Conservation (phyloP, 2,888 invertebrate genomes). For the Archaeoteleia sp. region DNA sequence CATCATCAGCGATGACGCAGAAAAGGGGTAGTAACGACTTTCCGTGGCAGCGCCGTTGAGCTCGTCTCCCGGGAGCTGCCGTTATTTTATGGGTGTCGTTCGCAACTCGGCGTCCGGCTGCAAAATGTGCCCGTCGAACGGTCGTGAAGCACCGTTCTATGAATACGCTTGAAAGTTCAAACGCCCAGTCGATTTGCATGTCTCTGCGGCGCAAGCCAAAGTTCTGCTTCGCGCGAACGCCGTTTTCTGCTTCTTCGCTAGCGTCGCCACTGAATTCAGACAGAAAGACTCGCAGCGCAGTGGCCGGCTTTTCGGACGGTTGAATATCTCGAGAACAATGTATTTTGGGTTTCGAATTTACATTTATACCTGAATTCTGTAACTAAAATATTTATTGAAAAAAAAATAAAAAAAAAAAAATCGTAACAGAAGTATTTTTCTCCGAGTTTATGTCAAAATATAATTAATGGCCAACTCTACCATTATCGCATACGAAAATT, state of each 20-base stretch:
- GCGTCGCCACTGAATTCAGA: slow-evolving; percentile 37
- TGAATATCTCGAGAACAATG: neutral
- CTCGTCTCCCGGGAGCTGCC: slow-evolving; percentile 53
- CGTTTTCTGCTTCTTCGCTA: slow-evolving; percentile 37
- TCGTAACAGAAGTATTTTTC: too few species aligned
- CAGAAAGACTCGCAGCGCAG: neutral
- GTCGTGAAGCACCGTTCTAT: slow-evolving; percentile 55
- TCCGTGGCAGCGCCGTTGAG: slow-evolving; percentile 6
- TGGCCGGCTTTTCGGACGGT: neutral
- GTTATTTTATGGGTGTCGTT: slow-evolving; percentile 61
- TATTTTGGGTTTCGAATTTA: too few species aligned
- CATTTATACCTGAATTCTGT: too few species aligned
- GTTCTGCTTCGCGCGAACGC: slow-evolving; percentile 41
- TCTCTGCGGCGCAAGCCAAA: slow-evolving; percentile 31
- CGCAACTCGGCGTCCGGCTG: slow-evolving; percentile 54
- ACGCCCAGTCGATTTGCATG: slow-evolving; percentile 62
- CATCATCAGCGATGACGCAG: slow-evolving; percentile 16
- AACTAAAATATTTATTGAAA: too few species aligned
- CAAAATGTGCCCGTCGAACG: slow-evolving; percentile 47
- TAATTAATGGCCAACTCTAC: too few species aligned
- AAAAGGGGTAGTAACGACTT: slow-evolving; percentile 24
- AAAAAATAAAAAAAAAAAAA: too few species aligned
- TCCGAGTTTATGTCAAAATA: too few species aligned
- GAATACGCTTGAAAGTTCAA: slow-evolving; percentile 66
- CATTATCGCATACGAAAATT: too few species aligned